A percentile compares a stretch with the other conserved stretches of the same genome.
Evolutionary conservation across 2,797 vertebrate species (phyloP).

Genomic region (Calcarius lapponicus): DNA sequence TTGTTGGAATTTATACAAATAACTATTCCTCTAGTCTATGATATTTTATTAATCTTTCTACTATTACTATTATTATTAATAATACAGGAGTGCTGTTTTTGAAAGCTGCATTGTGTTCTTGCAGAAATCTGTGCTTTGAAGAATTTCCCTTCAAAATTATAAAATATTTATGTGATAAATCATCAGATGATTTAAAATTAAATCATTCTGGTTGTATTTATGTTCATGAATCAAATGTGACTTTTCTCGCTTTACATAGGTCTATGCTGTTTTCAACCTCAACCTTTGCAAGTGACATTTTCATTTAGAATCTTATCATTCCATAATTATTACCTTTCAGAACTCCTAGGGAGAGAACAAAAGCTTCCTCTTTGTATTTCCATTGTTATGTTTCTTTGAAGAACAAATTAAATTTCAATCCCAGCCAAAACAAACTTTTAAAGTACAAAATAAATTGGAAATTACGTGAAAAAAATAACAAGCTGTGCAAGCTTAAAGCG

Average conservation of each 20-base stretch:
- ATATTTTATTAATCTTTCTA: constrained; percentile 64
- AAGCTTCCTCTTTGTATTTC: constrained; percentile 74
- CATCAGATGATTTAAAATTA: constrained; percentile 74
- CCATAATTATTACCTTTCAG: constrained; percentile 82
- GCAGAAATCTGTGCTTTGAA: constrained; percentile 48
- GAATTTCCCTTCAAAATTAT: constrained; percentile 65
- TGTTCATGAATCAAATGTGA: constrained; percentile 72
- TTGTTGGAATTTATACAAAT: constrained; percentile 24
- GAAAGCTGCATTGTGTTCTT: constrained; percentile 33
- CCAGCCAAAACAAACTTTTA: constrained; percentile 78
- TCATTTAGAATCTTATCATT: constrained; percentile 82
- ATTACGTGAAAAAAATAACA: constrained; percentile 39
- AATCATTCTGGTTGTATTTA: constrained; percentile 72
- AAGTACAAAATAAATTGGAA: constrained; percentile 74
- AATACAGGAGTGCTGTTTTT: constrained; percentile 51
- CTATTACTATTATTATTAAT: constrained; percentile 63
- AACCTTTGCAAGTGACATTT: constrained; percentile 81
- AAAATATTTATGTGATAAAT: constrained; percentile 76
- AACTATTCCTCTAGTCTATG: constrained; percentile 4
- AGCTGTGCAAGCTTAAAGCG: constrained; percentile 23
- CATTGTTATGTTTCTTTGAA: constrained; percentile 79
- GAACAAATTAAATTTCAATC: constrained; percentile 78
- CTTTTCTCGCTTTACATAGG: constrained; percentile 70
- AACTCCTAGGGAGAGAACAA: constrained; percentile 76
- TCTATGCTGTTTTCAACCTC: constrained; percentile 73